These are phyloP conservation scores for Drosophila grimshawi DNA, from an alignment of 1,140 invertebrate genomes.

Conservation along the genomic window DNA sequence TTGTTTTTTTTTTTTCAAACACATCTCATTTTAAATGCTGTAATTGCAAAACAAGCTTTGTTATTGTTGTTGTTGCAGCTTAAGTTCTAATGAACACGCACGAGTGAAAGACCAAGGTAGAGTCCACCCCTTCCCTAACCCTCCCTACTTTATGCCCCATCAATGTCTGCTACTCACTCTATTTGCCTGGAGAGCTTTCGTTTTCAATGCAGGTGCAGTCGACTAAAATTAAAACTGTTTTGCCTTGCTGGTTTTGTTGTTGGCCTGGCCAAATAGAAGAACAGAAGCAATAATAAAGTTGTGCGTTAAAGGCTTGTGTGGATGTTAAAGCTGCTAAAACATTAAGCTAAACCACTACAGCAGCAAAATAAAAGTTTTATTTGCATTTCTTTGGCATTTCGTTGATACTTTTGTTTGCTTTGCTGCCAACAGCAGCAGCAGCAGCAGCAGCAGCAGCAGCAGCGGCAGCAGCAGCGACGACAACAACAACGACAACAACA, in stretches of 20 bases:
- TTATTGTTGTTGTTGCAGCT: slow-evolving; percentile 16
- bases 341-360: slow-evolving; percentile 40
- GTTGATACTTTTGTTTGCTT: slow-evolving; percentile 53
- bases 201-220: slow-evolving; percentile 52
- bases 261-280: background rate
- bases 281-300: slow-evolving; percentile 1
- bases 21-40: background rate
- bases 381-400: slow-evolving; percentile 76
- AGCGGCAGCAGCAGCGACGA: background rate
- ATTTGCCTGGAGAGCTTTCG: slow-evolving; percentile 29
- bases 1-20: slow-evolving; percentile 19
- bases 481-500: slow-evolving; percentile 22
- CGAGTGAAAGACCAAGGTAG: background rate
- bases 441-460: slow-evolving; percentile 3
- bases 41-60: slow-evolving; percentile 11
- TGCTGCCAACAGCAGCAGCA: slow-evolving; percentile 11
- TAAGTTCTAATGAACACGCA: slow-evolving; percentile 36
- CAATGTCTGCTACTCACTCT: background rate
- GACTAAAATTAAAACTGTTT: slow-evolving; percentile 60
- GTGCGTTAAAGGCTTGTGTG: slow-evolving; percentile 19
- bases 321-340: slow-evolving; percentile 29
- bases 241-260: slow-evolving; percentile 21
- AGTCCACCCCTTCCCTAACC: background rate
- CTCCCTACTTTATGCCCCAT: no score
- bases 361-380: slow-evolving; percentile 68